A percentile compares a stretch with the other conserved stretches of the same genome.
phyloP scores from a whole-genome alignment of 2,888 invertebrate species.

The Stenoptilia bipunctidactyla region DNA sequence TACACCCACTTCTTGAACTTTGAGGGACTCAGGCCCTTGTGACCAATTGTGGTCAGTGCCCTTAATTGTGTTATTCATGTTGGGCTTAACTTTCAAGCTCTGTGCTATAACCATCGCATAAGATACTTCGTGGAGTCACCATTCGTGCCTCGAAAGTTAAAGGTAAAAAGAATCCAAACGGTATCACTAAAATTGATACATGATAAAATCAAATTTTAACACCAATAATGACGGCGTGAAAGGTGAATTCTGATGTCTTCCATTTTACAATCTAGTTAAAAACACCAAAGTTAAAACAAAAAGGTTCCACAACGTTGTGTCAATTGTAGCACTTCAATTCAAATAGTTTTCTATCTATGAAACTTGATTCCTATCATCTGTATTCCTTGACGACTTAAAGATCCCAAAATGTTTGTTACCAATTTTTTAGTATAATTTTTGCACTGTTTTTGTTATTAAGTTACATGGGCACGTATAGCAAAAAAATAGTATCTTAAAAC shows the following conservation, averaged over 20 bases:
- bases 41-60: slow-evolving; percentile 64
- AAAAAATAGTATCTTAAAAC: not conserved
- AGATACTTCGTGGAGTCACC: slow-evolving; percentile 45
- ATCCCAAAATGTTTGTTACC: slow-evolving; percentile 9
- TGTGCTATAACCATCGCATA: slow-evolving; percentile 82
- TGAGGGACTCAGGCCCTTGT: slow-evolving; percentile 47
- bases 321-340: no score
- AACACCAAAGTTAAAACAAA: no score
- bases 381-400: slow-evolving; percentile 14
- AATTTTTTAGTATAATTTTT: not conserved
- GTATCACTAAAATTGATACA: slow-evolving; percentile 57
- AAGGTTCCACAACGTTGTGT: no score
- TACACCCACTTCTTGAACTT: slow-evolving; percentile 54
- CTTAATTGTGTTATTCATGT: slow-evolving; percentile 55
- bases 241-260: slow-evolving; percentile 14
- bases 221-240: slow-evolving; percentile 16
- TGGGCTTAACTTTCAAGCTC: slow-evolving; percentile 53
- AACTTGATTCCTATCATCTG: slow-evolving; percentile 59
- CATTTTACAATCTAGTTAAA: no score
- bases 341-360: slow-evolving; percentile 30
- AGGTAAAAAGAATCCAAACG: slow-evolving; percentile 12
- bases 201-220: slow-evolving; percentile 46
- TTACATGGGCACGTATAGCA: not conserved
- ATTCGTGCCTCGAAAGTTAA: slow-evolving; percentile 45
- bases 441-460: not conserved